Conservation (phyloP, 2,113 vertebrate species). For the Sebastes fasciatus region DNA sequence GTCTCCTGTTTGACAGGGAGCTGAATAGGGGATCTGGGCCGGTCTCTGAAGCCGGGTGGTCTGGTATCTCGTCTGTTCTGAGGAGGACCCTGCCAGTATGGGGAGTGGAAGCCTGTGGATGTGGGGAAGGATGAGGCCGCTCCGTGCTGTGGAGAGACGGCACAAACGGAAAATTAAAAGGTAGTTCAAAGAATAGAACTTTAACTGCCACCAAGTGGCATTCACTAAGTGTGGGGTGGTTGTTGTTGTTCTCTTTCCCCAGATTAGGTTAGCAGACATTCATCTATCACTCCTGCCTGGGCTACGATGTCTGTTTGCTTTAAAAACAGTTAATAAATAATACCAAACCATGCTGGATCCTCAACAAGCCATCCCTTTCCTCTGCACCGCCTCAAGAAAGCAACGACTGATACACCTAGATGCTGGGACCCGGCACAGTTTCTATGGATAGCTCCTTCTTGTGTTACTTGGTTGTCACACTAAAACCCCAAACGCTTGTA, state of each 20-base stretch:
- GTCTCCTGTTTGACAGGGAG: slow-evolving; percentile 94
- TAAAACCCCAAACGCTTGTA: slow-evolving; percentile 77
- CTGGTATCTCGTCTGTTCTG: slow-evolving; percentile 95
- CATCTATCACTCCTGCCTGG: slow-evolving; percentile 21
- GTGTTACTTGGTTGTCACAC: slow-evolving; percentile 73
- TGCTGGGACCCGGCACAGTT: slow-evolving; percentile 66
- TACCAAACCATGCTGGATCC: slow-evolving; percentile 75
- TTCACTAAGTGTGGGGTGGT: not conserved
- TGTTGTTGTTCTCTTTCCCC: slow-evolving; percentile 15
- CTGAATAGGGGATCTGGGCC: slow-evolving; percentile 93
- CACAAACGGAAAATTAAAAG: slow-evolving; percentile 58
- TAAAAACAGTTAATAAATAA: slow-evolving; percentile 24
- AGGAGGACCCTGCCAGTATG: slow-evolving; percentile 97
- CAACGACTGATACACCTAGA: slow-evolving; percentile 70
- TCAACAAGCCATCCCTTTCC: slow-evolving; percentile 71
- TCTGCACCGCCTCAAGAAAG: slow-evolving; percentile 68
- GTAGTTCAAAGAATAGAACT: not conserved
- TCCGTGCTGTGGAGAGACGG: slow-evolving; percentile 91
- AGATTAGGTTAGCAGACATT: slow-evolving; percentile 13
- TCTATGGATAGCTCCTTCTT: slow-evolving; percentile 70
- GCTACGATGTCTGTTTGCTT: slow-evolving; percentile 7
- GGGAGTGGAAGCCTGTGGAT: slow-evolving; percentile 91
- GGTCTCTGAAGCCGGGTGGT: slow-evolving; percentile 91
- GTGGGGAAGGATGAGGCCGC: slow-evolving; percentile 93
- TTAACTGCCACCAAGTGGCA: slow-evolving; percentile 27